These are phyloP conservation scores for Clupea harengus DNA, from an alignment of 2,113 vertebrate species.

Conservation along the genomic window DNA sequence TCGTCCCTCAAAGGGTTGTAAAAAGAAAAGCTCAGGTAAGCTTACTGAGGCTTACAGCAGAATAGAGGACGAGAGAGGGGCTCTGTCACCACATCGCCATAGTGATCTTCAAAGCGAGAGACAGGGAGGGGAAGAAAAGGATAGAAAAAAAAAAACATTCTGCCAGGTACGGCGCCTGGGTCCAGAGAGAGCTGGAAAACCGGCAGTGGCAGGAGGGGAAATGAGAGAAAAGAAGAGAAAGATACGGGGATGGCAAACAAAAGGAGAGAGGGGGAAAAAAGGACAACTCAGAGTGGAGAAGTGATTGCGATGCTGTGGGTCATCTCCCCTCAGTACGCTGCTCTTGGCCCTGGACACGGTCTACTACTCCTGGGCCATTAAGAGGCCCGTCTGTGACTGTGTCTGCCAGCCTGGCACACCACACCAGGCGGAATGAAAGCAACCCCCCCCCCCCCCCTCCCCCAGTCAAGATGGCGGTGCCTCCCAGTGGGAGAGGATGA, in stretches of 20 bases:
- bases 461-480: not conserved
- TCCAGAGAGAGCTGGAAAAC: not conserved
- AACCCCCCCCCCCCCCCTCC: not conserved
- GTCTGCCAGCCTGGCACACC: not conserved
- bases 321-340: not conserved
- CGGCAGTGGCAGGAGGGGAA: not conserved
- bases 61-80: not conserved
- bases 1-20: not conserved
- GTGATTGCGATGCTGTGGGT: not conserved
- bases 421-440: not conserved
- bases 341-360: not conserved
- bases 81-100: not conserved
- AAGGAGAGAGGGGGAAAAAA: not conserved
- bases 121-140: not conserved
- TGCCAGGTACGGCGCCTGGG: not conserved
- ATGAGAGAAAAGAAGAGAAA: not conserved
- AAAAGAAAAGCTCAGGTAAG: not conserved
- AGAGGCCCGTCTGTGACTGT: not conserved
- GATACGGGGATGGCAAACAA: not conserved
- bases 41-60: not conserved
- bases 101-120: not conserved
- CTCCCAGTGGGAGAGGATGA: not conserved
- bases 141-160: not conserved
- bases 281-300: not conserved
- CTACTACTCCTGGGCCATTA: not conserved